phyloP scores from a whole-genome alignment of 2,113 vertebrate species.

The Gobiocypris rarus region DNA sequence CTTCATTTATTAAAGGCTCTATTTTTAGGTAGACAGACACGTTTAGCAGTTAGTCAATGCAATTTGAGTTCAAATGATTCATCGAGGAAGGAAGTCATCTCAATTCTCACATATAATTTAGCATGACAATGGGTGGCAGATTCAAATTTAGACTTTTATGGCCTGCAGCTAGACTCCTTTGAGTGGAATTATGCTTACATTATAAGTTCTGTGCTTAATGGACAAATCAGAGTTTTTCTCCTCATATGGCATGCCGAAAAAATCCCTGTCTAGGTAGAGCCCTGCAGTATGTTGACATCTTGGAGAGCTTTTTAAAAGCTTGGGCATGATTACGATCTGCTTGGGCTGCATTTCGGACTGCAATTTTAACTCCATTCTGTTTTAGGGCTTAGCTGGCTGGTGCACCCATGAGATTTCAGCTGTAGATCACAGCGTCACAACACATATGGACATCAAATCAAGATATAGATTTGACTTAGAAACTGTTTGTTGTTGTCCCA shows the following conservation, averaged over 20 bases:
- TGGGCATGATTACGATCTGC: conserved; percentile 57
- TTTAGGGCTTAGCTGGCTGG: conserved; percentile 61
- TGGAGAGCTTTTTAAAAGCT: conserved; percentile 62
- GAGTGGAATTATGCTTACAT: neutral
- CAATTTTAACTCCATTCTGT: conserved; percentile 64
- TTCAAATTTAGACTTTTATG: neutral
- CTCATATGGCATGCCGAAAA: neutral
- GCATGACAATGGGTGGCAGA: conserved; percentile 11
- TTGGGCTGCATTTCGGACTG: conserved; percentile 41
- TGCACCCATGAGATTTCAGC: conserved; percentile 44
- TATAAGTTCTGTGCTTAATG: neutral
- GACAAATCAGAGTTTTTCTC: neutral
- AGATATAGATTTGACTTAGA: neutral
- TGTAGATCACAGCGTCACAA: neutral
- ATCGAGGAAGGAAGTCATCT: conserved; percentile 31
- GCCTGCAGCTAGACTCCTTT: neutral
- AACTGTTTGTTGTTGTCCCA: neutral
- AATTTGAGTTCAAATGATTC: conserved; percentile 33
- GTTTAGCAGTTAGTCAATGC: neutral
- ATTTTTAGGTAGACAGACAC: conserved; percentile 30
- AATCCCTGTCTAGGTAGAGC: neutral
- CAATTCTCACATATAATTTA: conserved; percentile 14
- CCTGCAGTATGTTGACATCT: conserved; percentile 44
- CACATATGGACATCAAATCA: neutral
- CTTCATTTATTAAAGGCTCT: conserved; percentile 27